Percentiles rank a stretch among this genome's conserved stretches.
These are phyloP conservation scores for Enteromius treurensis DNA, from an alignment of 2,797 vertebrate species.

Conservation along the genomic window DNA sequence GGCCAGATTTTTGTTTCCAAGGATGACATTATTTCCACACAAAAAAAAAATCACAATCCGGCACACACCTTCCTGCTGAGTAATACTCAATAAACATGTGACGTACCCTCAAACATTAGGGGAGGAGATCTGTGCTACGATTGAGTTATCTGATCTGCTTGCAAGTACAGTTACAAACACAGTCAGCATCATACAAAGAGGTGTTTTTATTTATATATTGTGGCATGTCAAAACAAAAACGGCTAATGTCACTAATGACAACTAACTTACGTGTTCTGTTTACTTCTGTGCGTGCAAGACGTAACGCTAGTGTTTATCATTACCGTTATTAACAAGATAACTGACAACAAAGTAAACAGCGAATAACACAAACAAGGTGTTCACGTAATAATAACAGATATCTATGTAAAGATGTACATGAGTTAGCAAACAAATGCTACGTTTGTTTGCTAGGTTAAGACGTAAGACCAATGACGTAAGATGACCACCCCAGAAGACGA, in stretches of 20 bases:
- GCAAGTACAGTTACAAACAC: not conserved
- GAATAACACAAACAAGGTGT: not conserved
- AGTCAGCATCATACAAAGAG: not conserved
- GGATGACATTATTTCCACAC: slow-evolving; percentile 52
- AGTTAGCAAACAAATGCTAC: not conserved
- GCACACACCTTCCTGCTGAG: not conserved
- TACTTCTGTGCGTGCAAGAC: no score
- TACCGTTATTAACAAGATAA: not conserved
- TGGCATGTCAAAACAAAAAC: not conserved
- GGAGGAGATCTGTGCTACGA: not conserved
- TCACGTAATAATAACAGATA: not conserved
- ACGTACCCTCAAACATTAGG: not conserved
- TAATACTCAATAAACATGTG: not conserved
- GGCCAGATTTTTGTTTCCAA: slow-evolving; percentile 32
- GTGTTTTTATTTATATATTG: not conserved
- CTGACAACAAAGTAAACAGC: not conserved
- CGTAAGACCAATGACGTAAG: not conserved
- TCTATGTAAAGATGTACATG: not conserved
- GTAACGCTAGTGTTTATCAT: no score
- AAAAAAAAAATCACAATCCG: slow-evolving; percentile 16
- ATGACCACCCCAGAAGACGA: not conserved
- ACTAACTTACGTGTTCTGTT: no score
- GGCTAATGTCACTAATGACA: not conserved
- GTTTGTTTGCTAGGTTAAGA: not conserved
- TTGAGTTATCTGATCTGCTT: not conserved